Base-by-base conservation (phyloP, 2,888 invertebrate genomes). In the Thelaira solivaga region DNA sequence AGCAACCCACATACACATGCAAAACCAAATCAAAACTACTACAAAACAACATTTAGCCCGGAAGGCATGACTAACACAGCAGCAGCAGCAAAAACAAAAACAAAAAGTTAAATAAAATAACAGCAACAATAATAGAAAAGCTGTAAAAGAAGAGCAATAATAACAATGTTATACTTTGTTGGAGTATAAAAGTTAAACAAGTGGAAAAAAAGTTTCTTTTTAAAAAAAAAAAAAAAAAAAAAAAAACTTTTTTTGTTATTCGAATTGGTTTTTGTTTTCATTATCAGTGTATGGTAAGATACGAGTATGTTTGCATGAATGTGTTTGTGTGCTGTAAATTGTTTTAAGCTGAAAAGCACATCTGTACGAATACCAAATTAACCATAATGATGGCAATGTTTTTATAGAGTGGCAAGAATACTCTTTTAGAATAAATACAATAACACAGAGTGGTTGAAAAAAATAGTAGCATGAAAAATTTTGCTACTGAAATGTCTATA, bases 331-430 rank as follows among this genome's bases (percentile, higher is more conserved):
- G n/a, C n/a, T n/a, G 34, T 51, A 59, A 74, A 59, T 61, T 61
- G 51, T 72, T 76, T 69, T 62, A 68, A 73, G 73, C 73, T 68
- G 68, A 77, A 77, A 77, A 77, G 77, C 77, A 73, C 77, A 78
- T 73, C 77, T 78, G 77, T 78, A 64, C 64, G 76, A 76, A 80
- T 72, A 76, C 72, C 80, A 80, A 80, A 80, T 80, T 76, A 80
- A 80, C 76, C 80, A 76, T 80, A 80, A 80, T 80, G 80, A 80
- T 76, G 67, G 76, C 68, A 76, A 61, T 75, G 71, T 79, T 75
- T 79, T 75, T 74, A 74, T 78, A 69, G 68, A 78, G 73, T 69
- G 39, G 59, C 74, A 69, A 64, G 49, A 69, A 61, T n/a, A n/a
- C 20, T 36, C 53, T 55, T 47, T 71, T 61, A 49, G 31, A 73